Conservation (phyloP, 2,797 vertebrate genomes). For the Anabas testudineus region DNA sequence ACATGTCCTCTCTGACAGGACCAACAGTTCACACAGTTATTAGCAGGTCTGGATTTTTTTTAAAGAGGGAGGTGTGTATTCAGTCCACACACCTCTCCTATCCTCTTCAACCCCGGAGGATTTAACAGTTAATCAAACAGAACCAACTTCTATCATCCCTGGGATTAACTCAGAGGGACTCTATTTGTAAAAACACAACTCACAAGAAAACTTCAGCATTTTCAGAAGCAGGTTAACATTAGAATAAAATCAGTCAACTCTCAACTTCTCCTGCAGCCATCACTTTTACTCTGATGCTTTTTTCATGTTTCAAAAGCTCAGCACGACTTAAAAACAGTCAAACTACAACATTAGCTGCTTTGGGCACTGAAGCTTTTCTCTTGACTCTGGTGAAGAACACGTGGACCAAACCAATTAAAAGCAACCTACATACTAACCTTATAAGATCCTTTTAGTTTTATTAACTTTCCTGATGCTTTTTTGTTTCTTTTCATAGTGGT, state of each 20-base stretch:
- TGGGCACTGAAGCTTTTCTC: not conserved
- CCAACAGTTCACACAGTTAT: slow-evolving; percentile 60
- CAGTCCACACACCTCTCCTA: no score
- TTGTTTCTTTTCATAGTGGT: not conserved
- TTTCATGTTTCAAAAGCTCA: slow-evolving; percentile 17
- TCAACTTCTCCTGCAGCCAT: not conserved
- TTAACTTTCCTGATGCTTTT: not conserved
- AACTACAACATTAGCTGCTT: not conserved
- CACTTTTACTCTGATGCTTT: not conserved
- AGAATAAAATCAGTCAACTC: not conserved
- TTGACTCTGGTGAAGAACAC: not conserved
- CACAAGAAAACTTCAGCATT: not conserved
- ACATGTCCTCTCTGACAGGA: not conserved
- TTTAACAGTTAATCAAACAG: slow-evolving; percentile 2
- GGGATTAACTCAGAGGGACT: no score
- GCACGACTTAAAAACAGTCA: slow-evolving; percentile 15
- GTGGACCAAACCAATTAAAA: not conserved
- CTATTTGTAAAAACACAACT: not conserved
- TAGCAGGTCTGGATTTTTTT: slow-evolving; percentile 21
- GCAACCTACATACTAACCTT: no score
- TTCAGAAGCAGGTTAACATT: not conserved
- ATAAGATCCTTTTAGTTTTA: no score
- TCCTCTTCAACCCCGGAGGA: not conserved
- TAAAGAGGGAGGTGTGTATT: not conserved
- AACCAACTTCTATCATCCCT: not conserved